Evolutionary conservation across 2,888 invertebrate genomes (phyloP), one percentile per base, ranked within the genome.

Genomic region (Dioctria linearis): DNA sequence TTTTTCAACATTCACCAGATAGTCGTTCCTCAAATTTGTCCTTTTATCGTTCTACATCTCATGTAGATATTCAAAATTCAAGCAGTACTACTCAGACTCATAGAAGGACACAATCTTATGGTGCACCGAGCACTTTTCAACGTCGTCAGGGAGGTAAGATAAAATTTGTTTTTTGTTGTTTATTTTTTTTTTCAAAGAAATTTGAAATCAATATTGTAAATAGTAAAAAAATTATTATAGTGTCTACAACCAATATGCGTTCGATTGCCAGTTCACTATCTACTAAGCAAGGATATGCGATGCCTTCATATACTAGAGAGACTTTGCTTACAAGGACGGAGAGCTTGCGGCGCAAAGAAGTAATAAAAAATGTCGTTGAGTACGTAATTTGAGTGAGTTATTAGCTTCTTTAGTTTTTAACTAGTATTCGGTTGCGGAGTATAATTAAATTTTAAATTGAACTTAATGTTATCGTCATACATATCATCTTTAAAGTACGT

Each of bases 71-170:
- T 51, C 86, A 86, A 4, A 86, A 86, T 46, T 3, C 57, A 37
- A 25, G 82, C 39, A 51, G 6, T 25, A 25, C 25, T 25, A 6
- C 67, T 2, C 79, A 83, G 3, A 86, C 87, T 0, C 89, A 89
- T 83, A 84, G 88, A 4, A 85, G 89, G 25, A 88, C 88, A 6
- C 88, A 89, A 9, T 89, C 89, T 0, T 88, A 88, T 82, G 88
- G 87, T 1, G 84, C 87, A 9, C 84, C 85, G 0, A 84, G 84
- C 43, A 83, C 85, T 59, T 40, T 61, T 42, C 73, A 73, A 73
- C 73, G 57, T 73, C 57, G 57, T 13, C 25, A 39, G 40, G 5
- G 42, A 11, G 39, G 73, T 73, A 40, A 73, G 49, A 43, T 4
- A 40, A 39, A 39, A 3, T 73, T 57, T 39, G 3, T 46, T 46